Percentiles rank a stretch among this genome's conserved stretches.
phyloP scores from a whole-genome alignment of 1,140 invertebrate genomes.

The Meloidogyne hapla region DNA sequence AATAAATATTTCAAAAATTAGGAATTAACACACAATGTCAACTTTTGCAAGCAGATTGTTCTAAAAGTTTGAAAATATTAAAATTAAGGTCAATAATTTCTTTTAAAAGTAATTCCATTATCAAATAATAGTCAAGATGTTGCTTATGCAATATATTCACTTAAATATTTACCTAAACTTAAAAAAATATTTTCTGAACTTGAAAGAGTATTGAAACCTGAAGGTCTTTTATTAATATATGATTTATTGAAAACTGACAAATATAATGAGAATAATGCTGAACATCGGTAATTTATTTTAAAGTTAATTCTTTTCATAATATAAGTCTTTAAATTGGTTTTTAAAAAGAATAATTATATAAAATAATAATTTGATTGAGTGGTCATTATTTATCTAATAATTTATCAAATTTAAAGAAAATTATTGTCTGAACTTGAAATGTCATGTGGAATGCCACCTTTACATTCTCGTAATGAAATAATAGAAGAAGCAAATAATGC shows the following conservation, averaged over 20 bases:
- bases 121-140: conserved; percentile 53
- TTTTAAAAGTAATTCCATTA: conserved; percentile 49
- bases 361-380: no score
- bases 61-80: conserved; percentile 44
- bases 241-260: conserved; percentile 60
- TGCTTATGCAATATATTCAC: conserved; percentile 61
- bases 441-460: conserved; percentile 61
- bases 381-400: no score
- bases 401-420: conserved; percentile 41
- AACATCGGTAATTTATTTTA: conserved; percentile 55
- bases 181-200: conserved; percentile 52
- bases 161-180: conserved; percentile 60
- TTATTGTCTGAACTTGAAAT: conserved; percentile 56
- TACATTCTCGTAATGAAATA: conserved; percentile 57
- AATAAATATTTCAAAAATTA: conserved; percentile 48
- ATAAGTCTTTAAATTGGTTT: no score
- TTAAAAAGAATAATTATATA: no score
- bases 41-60: conserved; percentile 69
- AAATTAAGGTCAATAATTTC: no score
- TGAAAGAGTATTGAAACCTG: conserved; percentile 45
- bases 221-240: conserved; percentile 59
- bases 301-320: no score
- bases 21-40: conserved; percentile 48
- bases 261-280: conserved; percentile 51
- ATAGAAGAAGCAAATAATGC: conserved; percentile 33